Base-by-base conservation (phyloP, 2,797 vertebrate species). In the Anguilla pacifica region DNA sequence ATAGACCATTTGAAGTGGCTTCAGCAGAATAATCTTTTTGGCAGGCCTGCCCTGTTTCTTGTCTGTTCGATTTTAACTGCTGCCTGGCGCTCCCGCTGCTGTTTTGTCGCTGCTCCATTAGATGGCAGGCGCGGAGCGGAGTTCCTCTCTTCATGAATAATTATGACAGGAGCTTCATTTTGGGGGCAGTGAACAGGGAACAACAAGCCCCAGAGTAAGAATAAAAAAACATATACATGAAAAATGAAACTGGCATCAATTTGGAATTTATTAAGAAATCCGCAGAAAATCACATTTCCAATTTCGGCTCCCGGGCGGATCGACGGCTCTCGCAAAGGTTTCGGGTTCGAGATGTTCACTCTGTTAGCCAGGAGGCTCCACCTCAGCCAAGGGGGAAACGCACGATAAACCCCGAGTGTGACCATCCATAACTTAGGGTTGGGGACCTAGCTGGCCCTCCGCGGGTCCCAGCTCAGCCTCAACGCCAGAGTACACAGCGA, bases 101-200 rank as follows among this genome's bases (percentile, higher is more conserved):
- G 89, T 96, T 96, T 95, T 74, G 94, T 43, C 88, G 67, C 28
- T 86, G 94, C 92, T 89, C 96, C 96, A 96, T 96, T 92, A 97
- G 96, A 95, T 96, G 96, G 96, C 96, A 96, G 95, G 94, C 94
- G 95, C 90, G 92, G 85, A 87, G 25, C 86, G 89, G 89, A 88
- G 84, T 19, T 39, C 22, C 31, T 81, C 17, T 85, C 84, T 88
- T 88, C 83, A 88, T 88, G 89, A 90, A 89, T 89, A 90, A 11
- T 90, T 91, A 87, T 91, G 90, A 90, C 91, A 88, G 91, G 87
- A 81, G 46, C 1, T 31, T 83, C 31, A 57, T 17, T 87, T 84
- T 51, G 2, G n/a, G 31, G 10, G 53, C 22, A 13, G 22, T 85
- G 31, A 79, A 86, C 88, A 70, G 90, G 84, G 92, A 92, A 91